These are phyloP conservation scores for Atta texana DNA, from an alignment of 1,140 invertebrate genomes.

Conservation along the genomic window DNA sequence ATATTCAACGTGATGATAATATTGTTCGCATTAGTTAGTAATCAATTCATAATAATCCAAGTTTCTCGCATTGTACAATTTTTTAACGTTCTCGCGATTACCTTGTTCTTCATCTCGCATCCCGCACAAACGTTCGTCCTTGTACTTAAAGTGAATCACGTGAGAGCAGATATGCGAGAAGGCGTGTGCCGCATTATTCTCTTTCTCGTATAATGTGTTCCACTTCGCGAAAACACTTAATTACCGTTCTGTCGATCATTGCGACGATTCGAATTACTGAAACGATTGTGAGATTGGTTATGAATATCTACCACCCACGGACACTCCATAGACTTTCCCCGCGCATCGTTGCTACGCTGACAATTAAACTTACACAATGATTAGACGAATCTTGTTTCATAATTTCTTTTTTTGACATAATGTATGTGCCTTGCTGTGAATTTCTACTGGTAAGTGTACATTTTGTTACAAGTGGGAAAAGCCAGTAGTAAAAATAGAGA, in stretches of 20 bases:
- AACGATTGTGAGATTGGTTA: conserved; percentile 60
- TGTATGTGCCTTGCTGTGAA: neutral
- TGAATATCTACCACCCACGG: conserved; percentile 49
- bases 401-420: conserved; percentile 37
- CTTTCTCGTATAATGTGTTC: conserved; percentile 43
- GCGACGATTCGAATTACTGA: conserved; percentile 69
- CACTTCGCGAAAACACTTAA: conserved; percentile 50
- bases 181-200: conserved; percentile 39
- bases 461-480: no score
- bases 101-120: conserved; percentile 76
- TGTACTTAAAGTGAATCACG: conserved; percentile 46
- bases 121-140: conserved; percentile 37
- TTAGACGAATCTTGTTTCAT: conserved; percentile 68
- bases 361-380: conserved; percentile 81
- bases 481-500: neutral
- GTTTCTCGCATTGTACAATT: conserved; percentile 10
- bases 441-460: neutral
- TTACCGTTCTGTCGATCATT: conserved; percentile 54
- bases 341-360: conserved; percentile 40
- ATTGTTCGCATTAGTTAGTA: neutral
- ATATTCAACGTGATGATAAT: neutral
- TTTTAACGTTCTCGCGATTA: conserved; percentile 17
- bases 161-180: conserved; percentile 46
- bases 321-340: conserved; percentile 36
- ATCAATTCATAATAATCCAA: conserved; percentile 16